Conservation (phyloP, 1,140 invertebrate species). For the Bombus affinis region DNA sequence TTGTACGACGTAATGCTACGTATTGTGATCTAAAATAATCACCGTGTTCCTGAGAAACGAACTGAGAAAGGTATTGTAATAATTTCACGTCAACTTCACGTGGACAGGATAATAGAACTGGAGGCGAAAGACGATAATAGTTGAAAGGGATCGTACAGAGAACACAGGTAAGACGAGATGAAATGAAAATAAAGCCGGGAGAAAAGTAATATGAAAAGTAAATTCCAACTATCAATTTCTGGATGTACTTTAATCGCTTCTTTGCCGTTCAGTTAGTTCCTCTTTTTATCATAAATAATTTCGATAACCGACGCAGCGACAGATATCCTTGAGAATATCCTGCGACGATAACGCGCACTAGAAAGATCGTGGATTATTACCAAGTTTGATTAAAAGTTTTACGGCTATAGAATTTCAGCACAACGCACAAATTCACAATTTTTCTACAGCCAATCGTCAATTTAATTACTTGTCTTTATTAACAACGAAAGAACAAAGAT, state of each 20-base stretch:
- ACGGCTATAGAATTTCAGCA: no score
- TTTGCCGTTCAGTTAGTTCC: not conserved
- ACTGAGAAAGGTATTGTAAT: conserved; percentile 7
- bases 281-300: not conserved
- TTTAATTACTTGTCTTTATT: no score
- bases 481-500: no score
- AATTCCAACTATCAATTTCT: not conserved
- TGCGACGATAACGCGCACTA: no score
- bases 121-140: not conserved
- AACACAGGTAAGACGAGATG: conserved; percentile 10
- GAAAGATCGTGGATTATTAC: no score
- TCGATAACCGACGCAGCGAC: not conserved
- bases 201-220: conserved; percentile 30
- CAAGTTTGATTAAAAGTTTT: no score
- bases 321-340: not conserved
- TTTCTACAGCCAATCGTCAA: no score
- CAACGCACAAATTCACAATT: no score
- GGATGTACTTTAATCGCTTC: not conserved
- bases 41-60: not conserved
- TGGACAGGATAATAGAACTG: conserved; percentile 10
- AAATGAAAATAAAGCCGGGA: conserved; percentile 8
- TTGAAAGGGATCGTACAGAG: not conserved
- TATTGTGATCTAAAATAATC: conserved; percentile 1
- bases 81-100: not conserved
- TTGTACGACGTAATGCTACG: not conserved